Conservation (phyloP, 2,797 vertebrate genomes). For the Tokudaia muenninki region DNA sequence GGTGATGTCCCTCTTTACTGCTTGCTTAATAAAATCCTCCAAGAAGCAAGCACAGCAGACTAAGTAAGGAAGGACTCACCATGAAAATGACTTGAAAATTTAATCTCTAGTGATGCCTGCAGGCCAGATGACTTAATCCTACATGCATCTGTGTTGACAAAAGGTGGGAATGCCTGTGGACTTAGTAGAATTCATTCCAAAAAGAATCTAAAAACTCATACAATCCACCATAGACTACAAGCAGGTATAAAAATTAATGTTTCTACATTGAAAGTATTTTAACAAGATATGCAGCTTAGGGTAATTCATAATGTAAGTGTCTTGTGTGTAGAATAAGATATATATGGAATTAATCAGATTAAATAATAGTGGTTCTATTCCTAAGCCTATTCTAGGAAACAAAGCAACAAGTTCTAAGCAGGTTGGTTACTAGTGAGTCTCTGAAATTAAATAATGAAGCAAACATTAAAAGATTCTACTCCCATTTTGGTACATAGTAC, state of each 20-base stretch:
- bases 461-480: background rate
- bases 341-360: background rate
- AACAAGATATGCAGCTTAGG: background rate
- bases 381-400: background rate
- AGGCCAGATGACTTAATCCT: conserved; percentile 59
- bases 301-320: background rate
- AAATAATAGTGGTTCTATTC: background rate
- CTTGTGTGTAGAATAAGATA: background rate
- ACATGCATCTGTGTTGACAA: background rate
- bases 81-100: conserved; percentile 70
- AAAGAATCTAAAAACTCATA: conserved; percentile 68
- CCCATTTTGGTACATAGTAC: background rate
- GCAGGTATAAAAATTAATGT: conserved; percentile 17
- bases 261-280: conserved; percentile 59
- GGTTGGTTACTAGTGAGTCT: background rate
- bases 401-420: background rate
- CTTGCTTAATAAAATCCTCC: conserved; percentile 58
- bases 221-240: conserved; percentile 53
- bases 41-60: conserved; percentile 63
- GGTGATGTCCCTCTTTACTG: conserved; percentile 3
- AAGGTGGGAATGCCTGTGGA: background rate
- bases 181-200: conserved; percentile 59
- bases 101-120: background rate
- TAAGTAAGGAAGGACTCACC: conserved; percentile 71
- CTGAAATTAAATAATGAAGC: background rate